These are phyloP conservation scores for Asobara japonica DNA, from an alignment of 1,140 invertebrate species.

Conservation along the genomic window DNA sequence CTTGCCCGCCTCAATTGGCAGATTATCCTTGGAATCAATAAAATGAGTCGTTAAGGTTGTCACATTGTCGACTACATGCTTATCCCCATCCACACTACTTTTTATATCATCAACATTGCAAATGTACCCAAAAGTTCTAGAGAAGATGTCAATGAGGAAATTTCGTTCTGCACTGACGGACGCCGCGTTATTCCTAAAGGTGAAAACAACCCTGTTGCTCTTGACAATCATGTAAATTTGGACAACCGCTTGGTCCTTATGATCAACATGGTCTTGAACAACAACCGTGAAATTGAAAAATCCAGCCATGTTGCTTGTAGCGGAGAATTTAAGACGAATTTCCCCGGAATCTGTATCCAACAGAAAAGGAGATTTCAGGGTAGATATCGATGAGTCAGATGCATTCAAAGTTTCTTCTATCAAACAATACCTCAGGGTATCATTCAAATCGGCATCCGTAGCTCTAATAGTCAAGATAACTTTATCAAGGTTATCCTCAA, in stretches of 20 bases:
- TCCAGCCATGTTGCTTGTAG: constrained; percentile 65
- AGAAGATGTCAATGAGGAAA: constrained; percentile 63
- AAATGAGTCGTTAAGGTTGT: constrained; percentile 67
- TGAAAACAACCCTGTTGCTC: constrained; percentile 66
- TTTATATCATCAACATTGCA: constrained; percentile 68
- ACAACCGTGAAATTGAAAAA: constrained; percentile 68
- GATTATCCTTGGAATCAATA: constrained; percentile 56
- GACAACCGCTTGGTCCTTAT: constrained; percentile 56
- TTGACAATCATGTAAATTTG: constrained; percentile 67
- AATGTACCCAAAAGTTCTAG: constrained; percentile 58
- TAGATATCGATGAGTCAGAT: constrained; percentile 44
- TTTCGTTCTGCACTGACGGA: constrained; percentile 54
- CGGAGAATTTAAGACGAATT: constrained; percentile 63
- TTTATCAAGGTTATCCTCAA: constrained; percentile 57
- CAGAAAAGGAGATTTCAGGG: constrained; percentile 55
- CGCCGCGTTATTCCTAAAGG: constrained; percentile 64
- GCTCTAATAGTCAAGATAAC: constrained; percentile 63
- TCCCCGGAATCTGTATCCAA: constrained; percentile 57
- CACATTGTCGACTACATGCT: constrained; percentile 51
- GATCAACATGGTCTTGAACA: constrained; percentile 64
- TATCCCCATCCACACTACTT: constrained; percentile 45
- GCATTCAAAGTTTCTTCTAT: constrained; percentile 53
- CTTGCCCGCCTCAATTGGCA: constrained; percentile 57
- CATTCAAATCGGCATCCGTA: constrained; percentile 62
- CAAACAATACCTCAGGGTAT: constrained; percentile 61